Conservation (phyloP, 2,113 vertebrate genomes). For the Rhea americana region DNA sequence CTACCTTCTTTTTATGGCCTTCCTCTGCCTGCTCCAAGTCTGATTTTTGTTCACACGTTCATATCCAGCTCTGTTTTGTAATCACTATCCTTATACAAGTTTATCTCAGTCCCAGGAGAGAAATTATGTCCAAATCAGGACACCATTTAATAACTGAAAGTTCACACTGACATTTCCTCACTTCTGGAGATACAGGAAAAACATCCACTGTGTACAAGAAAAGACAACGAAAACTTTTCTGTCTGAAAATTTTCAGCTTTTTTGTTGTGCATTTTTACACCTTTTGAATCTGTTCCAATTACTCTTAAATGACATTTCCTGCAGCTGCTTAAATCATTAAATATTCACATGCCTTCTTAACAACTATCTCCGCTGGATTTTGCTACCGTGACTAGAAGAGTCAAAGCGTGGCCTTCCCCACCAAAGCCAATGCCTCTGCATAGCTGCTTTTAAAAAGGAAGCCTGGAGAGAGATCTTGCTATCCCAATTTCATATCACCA, state of each 20-base stretch:
- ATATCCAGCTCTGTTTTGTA: fast-evolving
- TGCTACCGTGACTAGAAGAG: not conserved
- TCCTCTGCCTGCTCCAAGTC: not conserved
- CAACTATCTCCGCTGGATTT: not conserved
- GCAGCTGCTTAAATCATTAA: not conserved
- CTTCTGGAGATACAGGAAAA: not conserved
- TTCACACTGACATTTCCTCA: not conserved
- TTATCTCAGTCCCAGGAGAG: not conserved
- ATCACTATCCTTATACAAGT: not conserved
- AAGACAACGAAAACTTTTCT: not conserved
- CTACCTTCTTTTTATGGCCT: not conserved
- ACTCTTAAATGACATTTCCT: not conserved
- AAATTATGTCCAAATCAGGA: not conserved
- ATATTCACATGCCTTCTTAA: not conserved
- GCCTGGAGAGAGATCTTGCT: not conserved
- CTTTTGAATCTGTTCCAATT: not conserved
- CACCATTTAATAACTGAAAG: not conserved
- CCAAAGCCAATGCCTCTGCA: not conserved
- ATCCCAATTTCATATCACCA: not conserved
- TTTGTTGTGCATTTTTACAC: not conserved
- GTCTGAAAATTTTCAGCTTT: not conserved
- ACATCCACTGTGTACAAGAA: not conserved
- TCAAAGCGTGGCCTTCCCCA: not conserved
- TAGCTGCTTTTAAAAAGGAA: not conserved
- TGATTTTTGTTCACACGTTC: not conserved